Evolutionary conservation across 1,140 invertebrate genomes (phyloP).

Genomic region (Ptiloglossa arizonensis): DNA sequence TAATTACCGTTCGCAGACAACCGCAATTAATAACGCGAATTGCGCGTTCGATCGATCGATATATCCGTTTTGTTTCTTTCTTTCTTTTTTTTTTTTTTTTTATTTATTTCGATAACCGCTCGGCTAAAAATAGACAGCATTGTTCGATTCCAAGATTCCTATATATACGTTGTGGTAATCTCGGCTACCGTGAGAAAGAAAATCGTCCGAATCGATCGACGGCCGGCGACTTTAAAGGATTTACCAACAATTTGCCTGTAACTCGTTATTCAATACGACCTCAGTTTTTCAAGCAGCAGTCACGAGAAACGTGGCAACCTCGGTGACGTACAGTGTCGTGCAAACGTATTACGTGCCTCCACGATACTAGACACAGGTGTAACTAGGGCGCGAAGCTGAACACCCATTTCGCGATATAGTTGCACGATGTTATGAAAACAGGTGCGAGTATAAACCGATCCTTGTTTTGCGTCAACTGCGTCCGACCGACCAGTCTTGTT

Average conservation of each 20-base stretch:
- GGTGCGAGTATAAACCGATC: conserved; percentile 40
- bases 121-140: not conserved
- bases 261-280: conserved; percentile 43
- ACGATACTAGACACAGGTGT: conserved; percentile 62
- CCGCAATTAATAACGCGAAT: not conserved
- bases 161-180: not conserved
- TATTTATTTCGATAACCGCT: not conserved
- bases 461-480: not conserved
- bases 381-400: conserved; percentile 69
- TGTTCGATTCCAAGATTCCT: not conserved
- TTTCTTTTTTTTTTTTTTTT: no score
- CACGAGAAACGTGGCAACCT: conserved; percentile 52
- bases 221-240: conserved; percentile 3
- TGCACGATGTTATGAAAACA: conserved; percentile 49
- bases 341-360: conserved; percentile 51
- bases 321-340: conserved; percentile 49
- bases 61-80: not conserved
- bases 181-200: not conserved
- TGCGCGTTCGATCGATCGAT: not conserved
- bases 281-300: conserved; percentile 45
- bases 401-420: conserved; percentile 58
- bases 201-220: conserved; percentile 3
- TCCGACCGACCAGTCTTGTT: not conserved
- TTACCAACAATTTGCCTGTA: conserved; percentile 38
- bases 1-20: not conserved